Conservation (phyloP, 2,888 invertebrate species). For the Drosophila tripunctata region DNA sequence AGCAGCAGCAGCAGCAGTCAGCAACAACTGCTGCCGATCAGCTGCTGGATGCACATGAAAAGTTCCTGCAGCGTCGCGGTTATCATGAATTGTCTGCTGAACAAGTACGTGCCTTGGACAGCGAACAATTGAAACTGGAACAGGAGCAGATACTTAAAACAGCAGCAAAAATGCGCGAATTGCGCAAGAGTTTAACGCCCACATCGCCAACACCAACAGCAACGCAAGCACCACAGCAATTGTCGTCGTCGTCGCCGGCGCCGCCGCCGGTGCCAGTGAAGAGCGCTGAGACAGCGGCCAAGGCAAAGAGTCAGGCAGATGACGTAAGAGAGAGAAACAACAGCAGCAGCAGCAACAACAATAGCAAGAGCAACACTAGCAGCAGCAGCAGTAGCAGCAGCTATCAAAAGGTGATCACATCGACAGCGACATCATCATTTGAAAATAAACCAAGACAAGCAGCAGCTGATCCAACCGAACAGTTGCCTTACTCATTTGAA, state of each 20-base stretch:
- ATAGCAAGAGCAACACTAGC: slow-evolving; percentile 67
- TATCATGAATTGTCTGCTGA: slow-evolving; percentile 85
- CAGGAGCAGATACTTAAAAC: slow-evolving; percentile 76
- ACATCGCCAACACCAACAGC: slow-evolving; percentile 71
- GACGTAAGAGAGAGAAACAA: slow-evolving; percentile 44
- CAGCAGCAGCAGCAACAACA: slow-evolving; percentile 16
- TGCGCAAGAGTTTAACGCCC: slow-evolving; percentile 82
- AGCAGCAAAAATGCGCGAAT: slow-evolving; percentile 79
- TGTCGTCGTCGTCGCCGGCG: slow-evolving; percentile 70
- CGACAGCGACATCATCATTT: slow-evolving; percentile 71
- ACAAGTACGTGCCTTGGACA: slow-evolving; percentile 77
- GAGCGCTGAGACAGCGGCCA: slow-evolving; percentile 78
- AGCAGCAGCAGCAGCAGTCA: slow-evolving; percentile 84
- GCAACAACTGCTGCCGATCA: slow-evolving; percentile 84
- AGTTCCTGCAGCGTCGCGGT: slow-evolving; percentile 88
- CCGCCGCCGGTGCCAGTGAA: slow-evolving; percentile 82
- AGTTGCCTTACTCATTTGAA: slow-evolving; percentile 42
- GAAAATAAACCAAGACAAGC: slow-evolving; percentile 83
- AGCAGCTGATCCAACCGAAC: slow-evolving; percentile 39
- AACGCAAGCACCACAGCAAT: slow-evolving; percentile 65
- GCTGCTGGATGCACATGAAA: slow-evolving; percentile 89
- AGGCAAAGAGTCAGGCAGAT: slow-evolving; percentile 63
- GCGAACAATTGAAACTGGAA: slow-evolving; percentile 68
- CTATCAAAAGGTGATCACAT: slow-evolving; percentile 17
- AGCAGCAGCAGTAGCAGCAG: slow-evolving; percentile 73